Evolutionary conservation across 2,113 vertebrate genomes (phyloP), one percentile per base, ranked within the genome.

Genomic region (Dermatemys mawii): DNA sequence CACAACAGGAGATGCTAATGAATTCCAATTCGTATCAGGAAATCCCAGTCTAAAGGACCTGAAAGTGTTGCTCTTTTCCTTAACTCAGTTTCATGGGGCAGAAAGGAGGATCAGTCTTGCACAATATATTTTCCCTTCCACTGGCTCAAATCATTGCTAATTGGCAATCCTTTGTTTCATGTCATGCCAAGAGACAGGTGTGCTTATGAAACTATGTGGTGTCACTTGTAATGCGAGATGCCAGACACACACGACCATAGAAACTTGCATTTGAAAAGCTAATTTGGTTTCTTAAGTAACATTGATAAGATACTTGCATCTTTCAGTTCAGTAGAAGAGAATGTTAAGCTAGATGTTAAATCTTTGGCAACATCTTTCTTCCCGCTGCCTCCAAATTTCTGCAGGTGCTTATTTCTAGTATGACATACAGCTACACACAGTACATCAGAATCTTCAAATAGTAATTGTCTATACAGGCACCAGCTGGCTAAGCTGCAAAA

Each of bases 1-100:
- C 16, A 27, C 44, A 38, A 2, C 0, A 0, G 0, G 49, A 35
- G 80, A 11, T 1, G 6, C 1, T 11, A 49, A 8, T 3, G 19
- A n/a, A 57, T 14, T 41, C 1, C 8, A n/a, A 79, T 51, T 76
- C 12, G 12, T 24, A 46, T 11, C 73, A 76, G 26, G 38, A 76
- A 22, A 22, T 5, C 21, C 50, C 83, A 79, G 54, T 26, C 83
- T 54, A 13, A 50, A 29, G 22, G 81, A 76, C 54, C 1, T 0
- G 10, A 38, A 22, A 50, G 57, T 46, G 1, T 11, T 5, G 2
- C 2, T 2, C 0, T 44, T n/a, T 53, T 76, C 29, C 19, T 85
- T 32, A 54, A 29, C 22, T 86, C 48, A 75, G 55, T 44, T 27
- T 76, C 60, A 29, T 8, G 35, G 12, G 44, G 70, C 35, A 35